These are phyloP conservation scores for Adela reaumurella DNA, from an alignment of 2,888 invertebrate species.

Conservation along the genomic window DNA sequence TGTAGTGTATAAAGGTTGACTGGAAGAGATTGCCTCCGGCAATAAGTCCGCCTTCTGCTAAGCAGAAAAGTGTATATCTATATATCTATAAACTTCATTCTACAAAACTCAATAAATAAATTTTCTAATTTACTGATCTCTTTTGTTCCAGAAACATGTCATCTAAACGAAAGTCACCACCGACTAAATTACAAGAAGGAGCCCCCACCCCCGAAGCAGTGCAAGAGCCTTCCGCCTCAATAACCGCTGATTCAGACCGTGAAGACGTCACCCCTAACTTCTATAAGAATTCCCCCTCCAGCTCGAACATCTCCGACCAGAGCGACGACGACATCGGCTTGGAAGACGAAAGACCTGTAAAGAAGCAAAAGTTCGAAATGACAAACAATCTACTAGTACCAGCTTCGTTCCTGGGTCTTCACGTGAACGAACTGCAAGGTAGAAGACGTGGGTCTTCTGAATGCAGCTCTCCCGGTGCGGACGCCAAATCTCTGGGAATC, in stretches of 20 bases:
- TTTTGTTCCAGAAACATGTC: conserved; percentile 82
- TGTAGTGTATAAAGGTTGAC: too few species aligned
- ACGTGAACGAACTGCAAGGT: conserved; percentile 50
- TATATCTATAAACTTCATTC: too few species aligned
- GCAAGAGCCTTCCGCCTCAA: conserved; percentile 44
- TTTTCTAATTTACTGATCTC: conserved; percentile 4
- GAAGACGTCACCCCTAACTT: conserved; percentile 29
- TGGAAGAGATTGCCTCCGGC: too few species aligned
- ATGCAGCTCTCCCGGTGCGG: conserved; percentile 69
- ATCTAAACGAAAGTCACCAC: conserved; percentile 95
- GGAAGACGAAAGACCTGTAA: conserved; percentile 59
- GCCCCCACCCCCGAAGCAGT: conserved; percentile 44
- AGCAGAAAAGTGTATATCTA: too few species aligned
- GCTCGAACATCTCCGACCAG: conserved; percentile 41
- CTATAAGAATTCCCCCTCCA: conserved; percentile 49
- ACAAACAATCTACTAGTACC: conserved; percentile 57
- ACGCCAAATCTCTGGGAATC: conserved; percentile 62
- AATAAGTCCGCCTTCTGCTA: too few species aligned
- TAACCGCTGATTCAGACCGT: conserved; percentile 32
- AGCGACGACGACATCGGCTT: conserved; percentile 59
- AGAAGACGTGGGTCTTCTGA: conserved; percentile 61
- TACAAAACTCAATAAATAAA: too few species aligned
- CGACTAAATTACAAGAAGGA: conserved; percentile 86
- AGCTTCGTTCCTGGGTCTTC: conserved; percentile 51
- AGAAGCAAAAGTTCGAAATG: conserved; percentile 62